Percentiles rank a stretch among this genome's conserved stretches.
Evolutionary conservation across 1,140 invertebrate species (phyloP).

Genomic region (Anoplophora glabripennis): DNA sequence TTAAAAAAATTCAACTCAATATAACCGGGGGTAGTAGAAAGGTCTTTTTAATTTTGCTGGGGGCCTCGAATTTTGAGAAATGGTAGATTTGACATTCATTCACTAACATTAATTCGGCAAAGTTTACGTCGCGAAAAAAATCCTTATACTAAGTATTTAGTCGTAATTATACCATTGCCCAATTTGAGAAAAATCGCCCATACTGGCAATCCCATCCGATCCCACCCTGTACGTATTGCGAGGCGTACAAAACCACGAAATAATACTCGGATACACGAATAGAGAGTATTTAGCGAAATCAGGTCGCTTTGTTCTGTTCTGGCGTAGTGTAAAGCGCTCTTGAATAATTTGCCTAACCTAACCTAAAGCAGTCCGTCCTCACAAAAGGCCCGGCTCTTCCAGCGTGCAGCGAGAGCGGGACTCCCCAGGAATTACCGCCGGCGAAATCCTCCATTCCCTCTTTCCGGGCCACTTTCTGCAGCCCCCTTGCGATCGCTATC

Average conservation of each 20-base stretch:
- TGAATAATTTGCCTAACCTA: constrained; percentile 15
- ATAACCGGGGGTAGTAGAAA: too few relatives aligned
- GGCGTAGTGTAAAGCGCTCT: constrained; percentile 16
- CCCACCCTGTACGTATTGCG: background rate
- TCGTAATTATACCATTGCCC: too few relatives aligned
- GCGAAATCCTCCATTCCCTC: background rate
- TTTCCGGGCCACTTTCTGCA: constrained; percentile 16
- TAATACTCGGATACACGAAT: background rate
- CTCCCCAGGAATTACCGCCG: background rate
- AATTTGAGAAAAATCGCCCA: too few relatives aligned
- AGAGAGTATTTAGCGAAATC: background rate
- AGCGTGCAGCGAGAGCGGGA: background rate
- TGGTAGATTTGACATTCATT: too few relatives aligned
- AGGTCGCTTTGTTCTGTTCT: background rate
- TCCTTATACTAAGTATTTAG: too few relatives aligned
- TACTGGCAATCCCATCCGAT: background rate
- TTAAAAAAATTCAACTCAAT: too few relatives aligned
- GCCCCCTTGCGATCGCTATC: constrained; percentile 42
- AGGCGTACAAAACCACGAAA: background rate
- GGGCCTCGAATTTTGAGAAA: too few relatives aligned
- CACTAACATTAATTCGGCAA: too few relatives aligned
- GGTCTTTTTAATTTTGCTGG: too few relatives aligned
- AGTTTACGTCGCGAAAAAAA: too few relatives aligned
- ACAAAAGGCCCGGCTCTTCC: constrained; percentile 10
- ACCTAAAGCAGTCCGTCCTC: constrained; percentile 11